These are phyloP conservation scores for Anhinga anhinga DNA, from an alignment of 2,113 vertebrate species.

Conservation along the genomic window DNA sequence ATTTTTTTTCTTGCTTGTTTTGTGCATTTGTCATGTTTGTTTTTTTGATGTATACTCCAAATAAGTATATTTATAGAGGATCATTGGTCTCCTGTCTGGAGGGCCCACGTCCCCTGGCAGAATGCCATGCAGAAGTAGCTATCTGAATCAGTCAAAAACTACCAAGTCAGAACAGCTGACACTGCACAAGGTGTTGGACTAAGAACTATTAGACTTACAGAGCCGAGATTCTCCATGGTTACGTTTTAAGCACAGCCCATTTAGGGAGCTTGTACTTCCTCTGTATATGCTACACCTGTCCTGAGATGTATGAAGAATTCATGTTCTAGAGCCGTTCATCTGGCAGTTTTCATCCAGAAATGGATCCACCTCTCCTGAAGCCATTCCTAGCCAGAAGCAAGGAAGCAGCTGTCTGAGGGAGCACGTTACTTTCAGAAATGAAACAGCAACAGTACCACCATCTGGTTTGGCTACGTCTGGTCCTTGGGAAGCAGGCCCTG, in stretches of 20 bases:
- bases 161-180: background rate
- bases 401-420: background rate
- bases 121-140: background rate
- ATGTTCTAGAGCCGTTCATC: background rate
- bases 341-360: background rate
- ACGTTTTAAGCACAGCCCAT: background rate
- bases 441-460: rapidly evolving
- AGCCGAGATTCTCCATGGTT: background rate
- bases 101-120: background rate
- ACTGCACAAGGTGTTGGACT: background rate
- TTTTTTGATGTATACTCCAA: background rate
- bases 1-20: background rate
- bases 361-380: background rate
- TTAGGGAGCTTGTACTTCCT: background rate
- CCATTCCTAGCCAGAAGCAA: background rate
- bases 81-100: background rate
- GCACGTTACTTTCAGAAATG: background rate
- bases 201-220: background rate
- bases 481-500: background rate
- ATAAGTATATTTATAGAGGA: background rate
- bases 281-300: background rate
- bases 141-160: background rate
- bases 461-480: background rate
- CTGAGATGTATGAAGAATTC: background rate
- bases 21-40: rapidly evolving